Percentiles rank a stretch among this genome's conserved stretches.
Evolutionary conservation across 2,113 vertebrate species (phyloP).

Genomic region (Casuarius casuarius): DNA sequence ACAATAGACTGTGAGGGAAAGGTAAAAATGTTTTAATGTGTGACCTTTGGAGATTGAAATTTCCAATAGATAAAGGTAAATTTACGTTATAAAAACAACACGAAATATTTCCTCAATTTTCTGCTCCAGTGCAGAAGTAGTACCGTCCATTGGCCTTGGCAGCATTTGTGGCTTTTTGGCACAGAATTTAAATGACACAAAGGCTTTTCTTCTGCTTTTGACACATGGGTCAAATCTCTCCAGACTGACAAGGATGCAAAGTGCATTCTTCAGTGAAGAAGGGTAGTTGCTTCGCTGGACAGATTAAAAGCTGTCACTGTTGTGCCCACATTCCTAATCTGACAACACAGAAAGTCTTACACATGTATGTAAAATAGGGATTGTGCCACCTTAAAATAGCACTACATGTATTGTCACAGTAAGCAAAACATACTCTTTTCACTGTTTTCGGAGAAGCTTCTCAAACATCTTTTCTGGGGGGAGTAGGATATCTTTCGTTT

Average conservation of each 20-base stretch:
- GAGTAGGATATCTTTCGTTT: not conserved
- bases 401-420: not conserved
- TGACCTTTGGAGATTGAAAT: not conserved
- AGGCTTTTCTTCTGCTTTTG: not conserved
- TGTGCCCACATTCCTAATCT: not conserved
- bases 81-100: not conserved
- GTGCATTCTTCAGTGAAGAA: accelerated
- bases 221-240: not conserved
- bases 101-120: not conserved
- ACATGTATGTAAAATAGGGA: not conserved
- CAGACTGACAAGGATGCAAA: not conserved
- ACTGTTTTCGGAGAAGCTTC: not conserved
- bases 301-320: not conserved
- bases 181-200: not conserved
- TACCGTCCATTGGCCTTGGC: not conserved
- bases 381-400: not conserved
- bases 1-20: accelerated
- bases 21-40: not conserved
- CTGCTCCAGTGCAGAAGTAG: not conserved
- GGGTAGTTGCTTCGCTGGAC: not conserved
- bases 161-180: accelerated
- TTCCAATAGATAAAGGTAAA: not conserved
- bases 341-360: not conserved
- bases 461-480: not conserved
- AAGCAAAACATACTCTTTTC: not conserved